Evolutionary conservation across 1,140 invertebrate species (phyloP).

Genomic region (Hormaphis cornu): DNA sequence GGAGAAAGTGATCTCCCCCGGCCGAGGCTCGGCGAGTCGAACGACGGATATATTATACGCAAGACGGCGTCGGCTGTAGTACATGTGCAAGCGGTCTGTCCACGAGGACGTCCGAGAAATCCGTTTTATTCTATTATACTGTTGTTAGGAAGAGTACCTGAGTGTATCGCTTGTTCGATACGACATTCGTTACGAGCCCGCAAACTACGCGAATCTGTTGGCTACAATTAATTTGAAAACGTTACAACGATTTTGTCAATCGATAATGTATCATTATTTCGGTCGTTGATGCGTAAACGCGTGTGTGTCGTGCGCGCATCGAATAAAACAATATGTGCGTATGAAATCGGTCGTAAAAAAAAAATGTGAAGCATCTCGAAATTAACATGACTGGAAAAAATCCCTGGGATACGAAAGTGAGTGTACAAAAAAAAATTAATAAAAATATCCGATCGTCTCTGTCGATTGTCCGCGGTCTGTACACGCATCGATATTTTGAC

Average conservation of each 20-base stretch:
- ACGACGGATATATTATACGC: slow-evolving; percentile 13
- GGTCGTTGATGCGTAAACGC: not conserved
- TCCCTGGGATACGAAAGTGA: slow-evolving; percentile 25
- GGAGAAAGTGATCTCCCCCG: slow-evolving; percentile 27
- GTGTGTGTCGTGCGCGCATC: not conserved
- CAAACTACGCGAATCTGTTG: too few relatives aligned
- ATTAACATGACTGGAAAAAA: slow-evolving; percentile 26
- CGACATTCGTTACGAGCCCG: too few relatives aligned
- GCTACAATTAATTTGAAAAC: too few relatives aligned
- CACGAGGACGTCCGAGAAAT: not conserved
- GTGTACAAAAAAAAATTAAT: not conserved
- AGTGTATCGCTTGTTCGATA: too few relatives aligned
- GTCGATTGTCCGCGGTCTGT: too few relatives aligned
- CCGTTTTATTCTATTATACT: not conserved
- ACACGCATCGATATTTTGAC: too few relatives aligned
- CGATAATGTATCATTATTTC: not conserved
- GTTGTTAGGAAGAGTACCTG: too few relatives aligned
- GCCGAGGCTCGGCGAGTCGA: not conserved
- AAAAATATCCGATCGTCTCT: too few relatives aligned
- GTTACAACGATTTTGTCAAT: too few relatives aligned
- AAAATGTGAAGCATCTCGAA: not conserved
- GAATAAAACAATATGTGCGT: not conserved
- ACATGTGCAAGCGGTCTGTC: slow-evolving; percentile 24
- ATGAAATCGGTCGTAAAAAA: not conserved
- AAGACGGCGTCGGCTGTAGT: not conserved